phyloP scores from a whole-genome alignment of 1,140 invertebrate genomes.

The Vollenhovia emeryi region DNA sequence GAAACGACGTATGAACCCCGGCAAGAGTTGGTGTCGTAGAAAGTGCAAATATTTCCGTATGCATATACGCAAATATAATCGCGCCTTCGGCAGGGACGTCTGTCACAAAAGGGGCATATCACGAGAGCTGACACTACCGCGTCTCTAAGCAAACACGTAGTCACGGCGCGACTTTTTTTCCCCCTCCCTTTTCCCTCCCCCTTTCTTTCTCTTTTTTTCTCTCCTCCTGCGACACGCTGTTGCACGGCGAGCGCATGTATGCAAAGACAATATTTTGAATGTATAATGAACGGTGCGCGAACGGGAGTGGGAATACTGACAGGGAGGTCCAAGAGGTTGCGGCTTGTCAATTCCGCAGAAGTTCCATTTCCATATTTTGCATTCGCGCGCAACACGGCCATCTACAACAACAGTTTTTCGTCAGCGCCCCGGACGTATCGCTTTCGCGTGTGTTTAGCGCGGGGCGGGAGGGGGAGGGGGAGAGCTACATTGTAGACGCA shows the following conservation, averaged over 20 bases:
- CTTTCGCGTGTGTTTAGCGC: background rate
- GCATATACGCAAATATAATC: slow-evolving; percentile 67
- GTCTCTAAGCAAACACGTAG: slow-evolving; percentile 69
- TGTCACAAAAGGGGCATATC: slow-evolving; percentile 68
- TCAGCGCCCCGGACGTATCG: background rate
- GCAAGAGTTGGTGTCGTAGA: slow-evolving; percentile 58
- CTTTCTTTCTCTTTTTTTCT: background rate
- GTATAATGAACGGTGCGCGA: slow-evolving; percentile 75
- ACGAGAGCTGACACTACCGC: slow-evolving; percentile 67
- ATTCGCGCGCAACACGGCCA: slow-evolving; percentile 46
- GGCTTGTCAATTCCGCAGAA: slow-evolving; percentile 7
- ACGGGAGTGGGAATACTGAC: slow-evolving; percentile 17
- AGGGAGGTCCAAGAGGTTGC: slow-evolving; percentile 52
- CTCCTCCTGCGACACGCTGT: slow-evolving; percentile 34
- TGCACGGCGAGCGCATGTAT: slow-evolving; percentile 60
- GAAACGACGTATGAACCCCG: slow-evolving; percentile 8
- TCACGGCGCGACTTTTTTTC: slow-evolving; percentile 25
- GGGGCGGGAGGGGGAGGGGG: background rate
- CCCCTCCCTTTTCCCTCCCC: background rate
- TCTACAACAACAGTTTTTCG: slow-evolving; percentile 59
- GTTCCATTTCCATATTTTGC: slow-evolving; percentile 49
- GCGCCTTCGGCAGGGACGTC: slow-evolving; percentile 54
- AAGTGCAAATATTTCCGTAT: slow-evolving; percentile 68
- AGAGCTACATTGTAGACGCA: background rate
- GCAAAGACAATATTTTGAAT: slow-evolving; percentile 80